Evolutionary conservation across 1,140 invertebrate genomes (phyloP), one percentile per base, ranked within the genome.

Genomic region (Heliconius nattereri): DNA sequence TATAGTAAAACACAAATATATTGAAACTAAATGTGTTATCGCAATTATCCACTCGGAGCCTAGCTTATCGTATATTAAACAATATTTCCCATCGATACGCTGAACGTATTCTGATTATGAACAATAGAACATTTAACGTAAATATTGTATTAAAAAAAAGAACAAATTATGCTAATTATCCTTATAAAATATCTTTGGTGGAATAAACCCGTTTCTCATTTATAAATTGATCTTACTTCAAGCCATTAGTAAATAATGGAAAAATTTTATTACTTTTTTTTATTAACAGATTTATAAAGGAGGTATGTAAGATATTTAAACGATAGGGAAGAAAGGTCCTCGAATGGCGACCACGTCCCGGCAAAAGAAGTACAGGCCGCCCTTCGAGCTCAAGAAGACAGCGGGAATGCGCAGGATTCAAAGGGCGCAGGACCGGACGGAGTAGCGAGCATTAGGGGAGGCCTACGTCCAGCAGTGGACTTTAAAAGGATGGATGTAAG

Each of bases 61-160:
- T 29, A 80, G 81, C 84, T 87, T 86, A 87, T 86, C 85, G 78
- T 71, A 85, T 78, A 84, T 84, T 87, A 87, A 85, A 83, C 84
- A 82, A 76, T 77, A 84, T 83, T 85, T 79, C 66, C 81, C 75
- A 77, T 80, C 75, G 75, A 35, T 57, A 80, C 71, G 79, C 73
- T 75, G n/a, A 74, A 66, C 23, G 40, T 37, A 23, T 49, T 76
- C 75, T 40, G 60, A 78, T 78, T 73, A 78, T 60, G 71, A 72
- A 78, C 77, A 73, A 40, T 70, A 74, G 60, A 70, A 26, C 16
- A 29, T 76, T 76, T 76, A 66, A 29, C 60, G 60, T 66, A 66
- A 66, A 66, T 66, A 66, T 66, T 66, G 23, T 16, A 57, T 57
- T 20, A 54, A n/a, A 66, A 66, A 66, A 66, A 66, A 26, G 23